Conservation (phyloP, 2,113 vertebrate species). For the Lagopus leucura region DNA sequence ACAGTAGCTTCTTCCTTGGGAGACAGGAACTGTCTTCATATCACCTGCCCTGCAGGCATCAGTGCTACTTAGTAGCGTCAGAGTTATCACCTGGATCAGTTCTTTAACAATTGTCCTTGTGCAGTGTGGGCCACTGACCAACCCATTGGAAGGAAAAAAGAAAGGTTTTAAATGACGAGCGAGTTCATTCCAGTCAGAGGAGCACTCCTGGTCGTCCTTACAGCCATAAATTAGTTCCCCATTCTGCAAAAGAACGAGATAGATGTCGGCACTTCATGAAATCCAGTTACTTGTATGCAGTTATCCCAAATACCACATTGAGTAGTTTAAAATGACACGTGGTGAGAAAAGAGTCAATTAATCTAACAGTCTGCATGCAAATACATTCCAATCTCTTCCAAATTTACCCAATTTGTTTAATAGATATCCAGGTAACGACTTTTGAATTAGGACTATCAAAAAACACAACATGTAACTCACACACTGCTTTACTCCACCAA, state of each 20-base stretch:
- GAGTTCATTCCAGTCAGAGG: conserved; percentile 85
- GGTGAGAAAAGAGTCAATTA: not conserved
- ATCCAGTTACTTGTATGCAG: not conserved
- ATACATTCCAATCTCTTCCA: not conserved
- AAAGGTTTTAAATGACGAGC: conserved; percentile 91
- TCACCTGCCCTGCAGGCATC: conserved; percentile 79
- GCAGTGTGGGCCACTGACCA: conserved; percentile 83
- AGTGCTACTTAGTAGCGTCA: conserved; percentile 83
- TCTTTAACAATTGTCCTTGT: conserved; percentile 87
- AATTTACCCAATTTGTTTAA: not conserved
- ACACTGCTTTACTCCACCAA: not conserved
- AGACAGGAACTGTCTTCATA: conserved; percentile 71
- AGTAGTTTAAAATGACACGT: not conserved
- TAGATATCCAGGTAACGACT: not conserved
- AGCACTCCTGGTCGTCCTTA: conserved; percentile 85
- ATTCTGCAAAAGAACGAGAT: conserved; percentile 77
- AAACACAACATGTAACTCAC: not conserved
- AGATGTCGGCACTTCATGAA: not conserved
- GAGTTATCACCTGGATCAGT: conserved; percentile 89
- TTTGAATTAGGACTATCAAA: not conserved
- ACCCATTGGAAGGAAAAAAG: conserved; percentile 86
- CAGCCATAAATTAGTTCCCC: conserved; percentile 95
- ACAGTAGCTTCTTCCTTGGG: conserved; percentile 85
- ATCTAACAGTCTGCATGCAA: not conserved
- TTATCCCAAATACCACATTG: not conserved